Evolutionary conservation across 2,797 vertebrate species (phyloP).

Genomic region (Lutjanus campechanus): DNA sequence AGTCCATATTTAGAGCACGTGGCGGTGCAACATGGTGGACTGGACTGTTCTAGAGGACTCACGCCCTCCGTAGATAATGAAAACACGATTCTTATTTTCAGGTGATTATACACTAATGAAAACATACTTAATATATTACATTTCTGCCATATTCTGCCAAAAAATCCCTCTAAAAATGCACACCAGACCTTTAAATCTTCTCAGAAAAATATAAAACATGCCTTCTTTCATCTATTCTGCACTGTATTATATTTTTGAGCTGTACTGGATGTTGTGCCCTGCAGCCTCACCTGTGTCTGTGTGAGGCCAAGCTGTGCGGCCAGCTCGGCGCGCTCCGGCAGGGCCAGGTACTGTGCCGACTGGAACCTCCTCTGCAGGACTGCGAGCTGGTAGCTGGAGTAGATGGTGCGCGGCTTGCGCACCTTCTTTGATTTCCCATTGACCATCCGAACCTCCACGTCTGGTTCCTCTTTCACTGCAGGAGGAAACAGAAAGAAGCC

Average conservation of each 20-base stretch:
- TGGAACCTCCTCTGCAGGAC: constrained; percentile 94
- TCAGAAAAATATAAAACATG: background rate
- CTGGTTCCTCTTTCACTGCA: constrained; percentile 92
- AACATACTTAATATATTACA: too few species aligned
- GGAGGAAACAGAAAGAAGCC: background rate
- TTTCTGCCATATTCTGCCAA: too few species aligned
- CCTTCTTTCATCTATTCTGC: background rate
- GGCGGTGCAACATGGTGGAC: too few species aligned
- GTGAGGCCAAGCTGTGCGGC: constrained; percentile 94
- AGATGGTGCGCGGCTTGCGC: constrained; percentile 94
- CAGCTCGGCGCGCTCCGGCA: constrained; percentile 93
- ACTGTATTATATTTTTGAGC: background rate
- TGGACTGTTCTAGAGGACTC: too few species aligned
- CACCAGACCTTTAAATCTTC: background rate
- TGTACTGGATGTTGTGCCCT: too few species aligned
- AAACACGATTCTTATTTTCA: too few species aligned
- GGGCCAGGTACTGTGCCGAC: constrained; percentile 93
- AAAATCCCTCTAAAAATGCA: too few species aligned
- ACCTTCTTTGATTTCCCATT: constrained; percentile 96
- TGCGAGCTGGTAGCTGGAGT: constrained; percentile 94
- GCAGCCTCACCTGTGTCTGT: constrained; percentile 89
- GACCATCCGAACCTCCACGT: constrained; percentile 93
- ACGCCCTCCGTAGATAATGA: too few species aligned
- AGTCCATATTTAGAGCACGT: too few species aligned
- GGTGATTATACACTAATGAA: too few species aligned